Percentiles rank a stretch among this genome's conserved stretches.
phyloP scores from a whole-genome alignment of 2,888 invertebrate species.

The Strigamia transsilvanica region DNA sequence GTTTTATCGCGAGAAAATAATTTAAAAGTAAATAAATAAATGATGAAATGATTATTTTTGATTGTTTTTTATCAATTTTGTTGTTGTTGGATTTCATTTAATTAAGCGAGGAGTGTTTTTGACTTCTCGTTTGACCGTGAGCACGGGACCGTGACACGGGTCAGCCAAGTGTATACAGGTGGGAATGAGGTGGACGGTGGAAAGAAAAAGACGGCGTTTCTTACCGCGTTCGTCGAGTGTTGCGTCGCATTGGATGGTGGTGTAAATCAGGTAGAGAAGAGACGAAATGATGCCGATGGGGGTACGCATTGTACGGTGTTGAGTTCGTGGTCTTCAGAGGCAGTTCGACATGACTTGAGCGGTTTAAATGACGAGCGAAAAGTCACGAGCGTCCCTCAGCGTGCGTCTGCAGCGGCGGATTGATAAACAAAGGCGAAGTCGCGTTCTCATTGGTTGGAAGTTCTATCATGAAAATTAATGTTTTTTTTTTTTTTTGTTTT shows the following conservation, averaged over 20 bases:
- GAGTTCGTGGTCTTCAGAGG: background rate
- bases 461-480: background rate
- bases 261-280: background rate
- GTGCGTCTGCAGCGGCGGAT: slow-evolving; percentile 4
- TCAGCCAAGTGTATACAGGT: slow-evolving; percentile 38
- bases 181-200: background rate
- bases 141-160: slow-evolving; percentile 17
- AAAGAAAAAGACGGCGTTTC: background rate
- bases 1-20: too few species aligned
- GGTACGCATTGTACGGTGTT: slow-evolving; percentile 1
- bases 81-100: too few species aligned
- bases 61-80: too few species aligned
- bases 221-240: slow-evolving; percentile 18
- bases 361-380: slow-evolving; percentile 16
- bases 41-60: too few species aligned
- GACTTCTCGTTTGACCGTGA: background rate
- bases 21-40: too few species aligned
- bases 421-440: background rate
- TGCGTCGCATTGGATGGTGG: background rate
- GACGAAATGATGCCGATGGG: background rate
- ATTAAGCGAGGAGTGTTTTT: too few species aligned
- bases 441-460: background rate
- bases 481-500: too few species aligned
- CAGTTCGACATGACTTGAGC: slow-evolving; percentile 9
- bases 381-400: background rate